Evolutionary conservation across 2,797 vertebrate genomes (phyloP).

Genomic region (Acropternis orthonyx): DNA sequence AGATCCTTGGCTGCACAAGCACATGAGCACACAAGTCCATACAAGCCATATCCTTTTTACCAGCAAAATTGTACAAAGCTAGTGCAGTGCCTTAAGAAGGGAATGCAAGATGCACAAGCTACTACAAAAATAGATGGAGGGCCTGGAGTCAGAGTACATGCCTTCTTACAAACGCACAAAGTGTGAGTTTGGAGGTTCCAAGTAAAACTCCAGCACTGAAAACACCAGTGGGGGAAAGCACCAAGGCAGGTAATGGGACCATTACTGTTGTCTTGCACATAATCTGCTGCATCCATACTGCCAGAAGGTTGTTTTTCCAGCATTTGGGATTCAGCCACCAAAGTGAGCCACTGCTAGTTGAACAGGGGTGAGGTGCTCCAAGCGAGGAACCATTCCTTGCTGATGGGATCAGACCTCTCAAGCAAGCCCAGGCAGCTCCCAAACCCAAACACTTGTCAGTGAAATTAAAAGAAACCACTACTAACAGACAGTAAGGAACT

Average conservation of each 20-base stretch:
- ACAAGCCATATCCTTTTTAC: background rate
- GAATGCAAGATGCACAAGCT: background rate
- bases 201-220: background rate
- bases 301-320: background rate
- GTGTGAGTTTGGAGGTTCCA: background rate
- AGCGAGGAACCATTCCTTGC: slow-evolving; percentile 31
- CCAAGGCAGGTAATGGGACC: rapidly evolving
- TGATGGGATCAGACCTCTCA: slow-evolving; percentile 21
- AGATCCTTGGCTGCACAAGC: background rate
- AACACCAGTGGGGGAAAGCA: background rate
- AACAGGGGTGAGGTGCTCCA: slow-evolving; percentile 22
- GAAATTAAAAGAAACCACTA: background rate
- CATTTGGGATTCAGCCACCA: background rate
- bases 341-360: slow-evolving; percentile 35
- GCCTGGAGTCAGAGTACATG: background rate
- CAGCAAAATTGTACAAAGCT: background rate
- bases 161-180: background rate
- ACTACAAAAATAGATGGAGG: background rate
- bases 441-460: background rate
- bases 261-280: background rate
- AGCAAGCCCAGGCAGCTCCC: slow-evolving; percentile 31
- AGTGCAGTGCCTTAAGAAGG: background rate
- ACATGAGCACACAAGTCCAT: background rate
- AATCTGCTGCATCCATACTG: background rate
- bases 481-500: background rate